Evolutionary conservation across 2,113 vertebrate species (phyloP).

Genomic region (Pollachius pollachius): DNA sequence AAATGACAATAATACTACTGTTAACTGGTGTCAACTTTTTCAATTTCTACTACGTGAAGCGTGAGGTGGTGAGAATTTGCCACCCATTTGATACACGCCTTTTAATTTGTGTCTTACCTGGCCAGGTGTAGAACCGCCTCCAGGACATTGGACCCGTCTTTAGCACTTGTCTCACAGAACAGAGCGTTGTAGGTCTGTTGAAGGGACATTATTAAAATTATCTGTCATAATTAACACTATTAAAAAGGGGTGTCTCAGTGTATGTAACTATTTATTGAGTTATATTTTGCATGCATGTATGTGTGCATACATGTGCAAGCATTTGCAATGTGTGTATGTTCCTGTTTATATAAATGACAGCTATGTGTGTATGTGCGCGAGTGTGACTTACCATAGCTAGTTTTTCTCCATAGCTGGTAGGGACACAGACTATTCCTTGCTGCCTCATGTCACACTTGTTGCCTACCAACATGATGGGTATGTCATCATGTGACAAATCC

Average conservation of each 20-base stretch:
- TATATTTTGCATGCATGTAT: too few relatives aligned
- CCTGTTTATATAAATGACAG: background rate
- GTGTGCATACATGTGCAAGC: too few relatives aligned
- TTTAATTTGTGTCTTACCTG: slow-evolving; percentile 70
- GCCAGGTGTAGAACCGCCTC: slow-evolving; percentile 92
- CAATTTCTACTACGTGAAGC: background rate
- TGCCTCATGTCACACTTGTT: slow-evolving; percentile 91
- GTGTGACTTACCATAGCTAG: slow-evolving; percentile 86
- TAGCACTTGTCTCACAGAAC: slow-evolving; percentile 93
- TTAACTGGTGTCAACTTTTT: background rate
- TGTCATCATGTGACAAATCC: slow-evolving; percentile 82
- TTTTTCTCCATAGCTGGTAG: slow-evolving; percentile 87
- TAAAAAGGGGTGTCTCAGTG: too few relatives aligned
- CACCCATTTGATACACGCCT: background rate
- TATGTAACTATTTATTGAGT: too few relatives aligned
- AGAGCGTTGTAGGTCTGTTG: slow-evolving; percentile 81
- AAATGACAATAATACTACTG: background rate
- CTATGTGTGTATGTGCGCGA: background rate
- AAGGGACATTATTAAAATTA: slow-evolving; percentile 9
- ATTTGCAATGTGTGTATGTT: background rate
- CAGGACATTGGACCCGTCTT: slow-evolving; percentile 86
- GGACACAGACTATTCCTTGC: slow-evolving; percentile 72
- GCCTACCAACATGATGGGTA: slow-evolving; percentile 96
- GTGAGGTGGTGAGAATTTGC: background rate
- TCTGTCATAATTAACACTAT: too few relatives aligned